These are phyloP conservation scores for Muscicapa adusta DNA, from an alignment of 2,113 vertebrate species.

Conservation along the genomic window DNA sequence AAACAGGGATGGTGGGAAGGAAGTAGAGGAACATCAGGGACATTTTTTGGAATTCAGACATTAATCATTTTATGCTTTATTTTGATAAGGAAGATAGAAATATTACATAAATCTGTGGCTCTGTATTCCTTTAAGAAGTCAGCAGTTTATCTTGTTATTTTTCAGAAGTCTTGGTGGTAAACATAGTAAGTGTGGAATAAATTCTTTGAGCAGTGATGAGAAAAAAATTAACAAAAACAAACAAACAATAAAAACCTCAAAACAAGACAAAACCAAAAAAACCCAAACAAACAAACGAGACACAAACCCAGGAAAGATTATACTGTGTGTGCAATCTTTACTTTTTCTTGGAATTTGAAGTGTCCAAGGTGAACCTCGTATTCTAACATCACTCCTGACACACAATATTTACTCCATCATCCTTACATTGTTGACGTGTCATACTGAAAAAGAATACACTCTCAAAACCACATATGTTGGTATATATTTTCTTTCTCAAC, in stretches of 20 bases:
- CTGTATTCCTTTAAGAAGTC: neutral
- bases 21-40: neutral
- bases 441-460: neutral
- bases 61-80: neutral
- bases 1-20: accelerated
- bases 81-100: neutral
- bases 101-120: neutral
- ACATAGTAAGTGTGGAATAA: neutral
- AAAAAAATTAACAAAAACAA: neutral
- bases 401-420: neutral
- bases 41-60: neutral
- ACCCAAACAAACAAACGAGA: neutral
- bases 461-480: neutral
- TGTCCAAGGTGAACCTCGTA: neutral
- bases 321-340: neutral
- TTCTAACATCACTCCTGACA: neutral
- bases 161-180: neutral
- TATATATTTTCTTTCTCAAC: neutral
- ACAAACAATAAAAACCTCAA: neutral
- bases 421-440: neutral
- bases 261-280: no score
- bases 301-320: neutral
- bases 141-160: neutral
- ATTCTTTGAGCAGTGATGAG: neutral
- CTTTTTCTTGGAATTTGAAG: neutral